Base-by-base conservation (phyloP, 1,140 invertebrate genomes). In the Brevipalpus yothersi region DNA sequence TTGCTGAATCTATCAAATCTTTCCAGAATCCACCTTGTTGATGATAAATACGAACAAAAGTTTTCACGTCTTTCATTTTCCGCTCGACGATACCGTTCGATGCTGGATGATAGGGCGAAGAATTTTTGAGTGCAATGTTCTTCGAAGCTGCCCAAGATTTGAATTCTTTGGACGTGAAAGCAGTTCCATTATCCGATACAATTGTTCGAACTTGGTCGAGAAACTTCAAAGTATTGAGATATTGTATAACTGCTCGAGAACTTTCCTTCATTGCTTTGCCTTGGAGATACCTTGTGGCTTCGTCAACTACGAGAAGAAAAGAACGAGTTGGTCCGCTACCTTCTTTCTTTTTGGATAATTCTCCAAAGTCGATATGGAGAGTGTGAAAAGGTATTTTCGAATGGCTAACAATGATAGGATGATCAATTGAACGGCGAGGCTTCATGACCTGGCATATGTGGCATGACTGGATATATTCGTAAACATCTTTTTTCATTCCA, bases 301-400 rank as follows among this genome's bases (percentile, higher is more conserved):
- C 56, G 42, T 57, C 56, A n/a, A 57, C 41, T 21, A 57, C 11
- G 5, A 57, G 15, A 13, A 57, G 23, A 41, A 57, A 57, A 17
- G 56, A 57, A 41, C 21, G 41, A 5, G 56, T 57, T 31, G 41
- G 41, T 43, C n/a, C 21, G 23, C 17, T 43, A 10, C 10, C 56
- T 5, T 57, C 56, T 8, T 10, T 23, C 23, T 57, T 41, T 21
- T 57, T 57, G 17, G 15, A n/a, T 11, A 57, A 13, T 43, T 57
- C 56, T 17, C 39, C 56, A 57, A 57, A 57, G 23, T 57, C 56
- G 17, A 57, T 41, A 57, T 57, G 56, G 11, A 57, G n/a, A 21
- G 41, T 43, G 12, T 57, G 8, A 42, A 57, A 43, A 11, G 41
- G 56, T 17, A 21, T 57, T 31, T 41, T 57, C 9, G 56, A 57